Evolutionary conservation across 2,113 vertebrate species (phyloP).

Genomic region (Rhipidura dahli): DNA sequence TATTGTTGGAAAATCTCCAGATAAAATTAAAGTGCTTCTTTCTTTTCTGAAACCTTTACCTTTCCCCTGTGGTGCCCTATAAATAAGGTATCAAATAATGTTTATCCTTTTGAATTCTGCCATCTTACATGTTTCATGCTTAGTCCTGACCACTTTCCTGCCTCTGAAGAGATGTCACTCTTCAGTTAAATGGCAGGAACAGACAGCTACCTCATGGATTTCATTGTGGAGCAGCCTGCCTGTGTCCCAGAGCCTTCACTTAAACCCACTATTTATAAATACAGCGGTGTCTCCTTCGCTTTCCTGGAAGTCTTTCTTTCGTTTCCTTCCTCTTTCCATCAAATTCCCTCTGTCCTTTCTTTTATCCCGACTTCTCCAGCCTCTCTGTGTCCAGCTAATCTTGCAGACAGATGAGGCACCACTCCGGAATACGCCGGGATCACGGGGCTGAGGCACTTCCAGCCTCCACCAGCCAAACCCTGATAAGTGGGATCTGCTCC

Average conservation of each 20-base stretch:
- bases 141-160: constrained; percentile 1
- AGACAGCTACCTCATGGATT: background rate
- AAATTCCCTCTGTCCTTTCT: background rate
- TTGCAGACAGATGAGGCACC: constrained; percentile 25
- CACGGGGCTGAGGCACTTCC: background rate
- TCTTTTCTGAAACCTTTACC: constrained; percentile 50
- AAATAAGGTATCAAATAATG: constrained; percentile 49
- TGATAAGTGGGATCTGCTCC: background rate
- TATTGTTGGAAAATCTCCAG: constrained; percentile 75
- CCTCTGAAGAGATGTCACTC: constrained; percentile 29
- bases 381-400: background rate
- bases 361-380: background rate
- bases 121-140: background rate
- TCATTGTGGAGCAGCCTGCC: background rate
- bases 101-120: constrained; percentile 43
- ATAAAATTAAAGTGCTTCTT: constrained; percentile 69
- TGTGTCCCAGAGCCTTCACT: background rate
- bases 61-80: constrained; percentile 36
- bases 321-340: background rate
- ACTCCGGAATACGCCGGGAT: fast-evolving
- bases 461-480: background rate
- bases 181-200: background rate
- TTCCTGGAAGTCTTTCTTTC: background rate
- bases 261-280: background rate
- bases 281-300: background rate